These are phyloP conservation scores for Callospermophilus lateralis DNA, from an alignment of 2,113 vertebrate genomes.

Conservation along the genomic window DNA sequence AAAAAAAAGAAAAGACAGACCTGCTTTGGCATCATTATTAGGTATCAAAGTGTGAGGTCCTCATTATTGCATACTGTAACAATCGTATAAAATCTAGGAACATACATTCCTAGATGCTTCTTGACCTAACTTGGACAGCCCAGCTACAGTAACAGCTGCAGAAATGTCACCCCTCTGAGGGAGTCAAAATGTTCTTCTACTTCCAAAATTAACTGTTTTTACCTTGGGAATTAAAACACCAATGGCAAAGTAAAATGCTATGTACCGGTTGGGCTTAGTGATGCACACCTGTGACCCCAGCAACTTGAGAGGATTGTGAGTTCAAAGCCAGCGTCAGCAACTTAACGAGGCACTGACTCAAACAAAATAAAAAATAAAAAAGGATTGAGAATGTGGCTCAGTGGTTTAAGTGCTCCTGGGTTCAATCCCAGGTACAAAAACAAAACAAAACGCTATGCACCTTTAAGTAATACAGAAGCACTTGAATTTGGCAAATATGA, in stretches of 20 bases:
- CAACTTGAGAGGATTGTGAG: too few species aligned
- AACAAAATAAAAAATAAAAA: too few species aligned
- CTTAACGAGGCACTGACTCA: too few species aligned
- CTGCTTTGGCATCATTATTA: neutral
- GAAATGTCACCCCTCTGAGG: neutral
- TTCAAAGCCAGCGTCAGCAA: too few species aligned
- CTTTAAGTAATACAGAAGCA: neutral
- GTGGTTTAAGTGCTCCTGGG: too few species aligned
- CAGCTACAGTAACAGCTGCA: neutral
- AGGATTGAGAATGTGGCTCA: too few species aligned
- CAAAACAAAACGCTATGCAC: neutral
- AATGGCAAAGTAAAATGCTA: neutral
- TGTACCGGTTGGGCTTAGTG: neutral
- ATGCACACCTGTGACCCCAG: too few species aligned
- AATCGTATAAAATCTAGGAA: neutral
- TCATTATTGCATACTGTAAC: neutral
- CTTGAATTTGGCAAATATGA: neutral
- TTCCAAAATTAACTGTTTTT: neutral
- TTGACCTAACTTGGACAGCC: neutral
- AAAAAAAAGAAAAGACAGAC: neutral
- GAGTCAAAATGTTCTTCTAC: neutral
- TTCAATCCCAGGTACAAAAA: too few species aligned
- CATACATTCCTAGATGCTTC: neutral
- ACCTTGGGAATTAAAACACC: neutral
- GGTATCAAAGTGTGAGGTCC: neutral